Evolutionary conservation across 2,888 invertebrate genomes (phyloP), one percentile per base, ranked within the genome.

Genomic region (Hydriomena furcata): DNA sequence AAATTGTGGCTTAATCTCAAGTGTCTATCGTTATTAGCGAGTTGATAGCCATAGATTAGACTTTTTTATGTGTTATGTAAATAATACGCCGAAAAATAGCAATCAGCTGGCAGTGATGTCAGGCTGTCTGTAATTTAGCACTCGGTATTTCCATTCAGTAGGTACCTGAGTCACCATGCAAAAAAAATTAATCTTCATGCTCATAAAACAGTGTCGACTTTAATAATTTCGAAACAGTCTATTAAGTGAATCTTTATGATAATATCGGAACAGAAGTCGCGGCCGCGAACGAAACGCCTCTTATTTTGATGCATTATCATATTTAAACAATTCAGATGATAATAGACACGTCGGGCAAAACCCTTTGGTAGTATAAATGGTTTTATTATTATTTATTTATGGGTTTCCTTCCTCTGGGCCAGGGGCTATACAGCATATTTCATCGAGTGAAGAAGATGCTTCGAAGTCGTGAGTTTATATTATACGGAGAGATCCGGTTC

Each of bases 341-440:
- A 90, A 90, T 90, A 90, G 90, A 88, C 85, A 84, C 87, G 88
- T 88, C 88, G 86, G 81, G 82, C 70, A 72, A 87, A 89, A 88
- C 88, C 90, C 89, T 90, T 90, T 87, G 82, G 90, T 86, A 89
- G 88, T 90, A 90, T 90, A 89, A 90, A 90, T 90, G 87, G 87
- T 84, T 82, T 84, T 85, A 88, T 90, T 90, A 90, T 88, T 89
- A 90, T 90, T 89, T 90, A 90, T 90, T 90, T 90, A 90, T 89
- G 89, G 78, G 81, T 80, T 87, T 85, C 89, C 87, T 87, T 88
- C 87, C 87, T 83, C 67, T 66, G 78, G 78, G 76, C 85, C 81
- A 75, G 81, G 85, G 84, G 85, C 87, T 76, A 81, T 79, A 81
- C 76, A 78, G 84, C 82, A 87, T 89, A 88, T 89, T 88, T 88